These are phyloP conservation scores for Amphiura filiformis DNA, from an alignment of 35 echinoderm and acorn worm genomes.

Conservation along the genomic window DNA sequence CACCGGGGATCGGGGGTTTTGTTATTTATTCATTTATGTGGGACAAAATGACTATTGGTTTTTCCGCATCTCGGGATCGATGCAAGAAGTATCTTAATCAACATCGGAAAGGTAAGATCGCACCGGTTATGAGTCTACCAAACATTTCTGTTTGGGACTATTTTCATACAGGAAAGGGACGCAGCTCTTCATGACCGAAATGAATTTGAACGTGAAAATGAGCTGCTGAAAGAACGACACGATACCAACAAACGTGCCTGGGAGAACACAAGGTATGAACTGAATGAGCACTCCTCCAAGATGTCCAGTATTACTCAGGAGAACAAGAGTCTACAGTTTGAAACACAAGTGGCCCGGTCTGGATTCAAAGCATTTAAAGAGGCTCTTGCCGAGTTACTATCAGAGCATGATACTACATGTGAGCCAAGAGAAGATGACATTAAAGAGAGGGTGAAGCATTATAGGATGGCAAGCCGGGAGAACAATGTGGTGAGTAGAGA, in stretches of 20 bases:
- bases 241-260: slow-evolving; percentile 64
- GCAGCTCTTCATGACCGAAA: slow-evolving; percentile 45
- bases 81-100: too few species aligned
- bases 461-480: slow-evolving; percentile 52
- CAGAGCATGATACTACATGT: slow-evolving; percentile 13
- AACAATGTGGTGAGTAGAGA: slow-evolving; percentile 48
- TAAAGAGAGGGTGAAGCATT: slow-evolving; percentile 65
- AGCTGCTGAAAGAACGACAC: slow-evolving; percentile 58
- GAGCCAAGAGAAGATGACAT: slow-evolving; percentile 63
- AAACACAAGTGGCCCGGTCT: slow-evolving; percentile 71
- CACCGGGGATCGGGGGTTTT: too few species aligned
- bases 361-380: slow-evolving; percentile 87
- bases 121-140: too few species aligned
- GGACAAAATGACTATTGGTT: too few species aligned
- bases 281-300: slow-evolving; percentile 59
- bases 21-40: too few species aligned
- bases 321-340: slow-evolving; percentile 58
- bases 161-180: slow-evolving; percentile 60
- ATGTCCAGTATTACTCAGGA: slow-evolving; percentile 56
- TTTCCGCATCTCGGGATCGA: too few species aligned
- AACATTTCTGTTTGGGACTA: too few species aligned
- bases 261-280: slow-evolving; percentile 43
- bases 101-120: too few species aligned
- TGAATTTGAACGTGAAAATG: slow-evolving; percentile 65
- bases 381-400: slow-evolving; percentile 63